Conservation (phyloP, 2,797 vertebrate species). For the Pygocentrus nattereri region DNA sequence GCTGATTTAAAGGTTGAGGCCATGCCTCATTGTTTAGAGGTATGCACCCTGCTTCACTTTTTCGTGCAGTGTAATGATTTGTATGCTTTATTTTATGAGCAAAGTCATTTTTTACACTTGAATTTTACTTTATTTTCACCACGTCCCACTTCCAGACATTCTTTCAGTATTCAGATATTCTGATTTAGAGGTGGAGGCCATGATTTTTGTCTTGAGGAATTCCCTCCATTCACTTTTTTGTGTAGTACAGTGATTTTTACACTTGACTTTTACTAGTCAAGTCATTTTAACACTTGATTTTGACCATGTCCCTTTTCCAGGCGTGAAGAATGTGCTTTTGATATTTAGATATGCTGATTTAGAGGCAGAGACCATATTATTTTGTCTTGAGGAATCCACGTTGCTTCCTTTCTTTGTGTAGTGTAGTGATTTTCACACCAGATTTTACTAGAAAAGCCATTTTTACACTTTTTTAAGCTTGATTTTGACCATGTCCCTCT, state of each 20-base stretch:
- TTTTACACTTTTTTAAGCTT: too few relatives aligned
- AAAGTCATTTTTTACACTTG: background rate
- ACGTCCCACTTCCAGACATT: too few relatives aligned
- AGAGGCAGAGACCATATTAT: conserved; percentile 26
- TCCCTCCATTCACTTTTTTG: background rate
- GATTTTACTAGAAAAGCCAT: too few relatives aligned
- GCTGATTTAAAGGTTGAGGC: conserved; percentile 33
- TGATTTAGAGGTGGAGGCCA: too few relatives aligned
- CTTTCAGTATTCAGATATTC: too few relatives aligned
- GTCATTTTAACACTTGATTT: too few relatives aligned
- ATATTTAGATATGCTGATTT: conserved; percentile 31
- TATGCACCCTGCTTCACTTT: too few relatives aligned
- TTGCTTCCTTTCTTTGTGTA: too few relatives aligned
- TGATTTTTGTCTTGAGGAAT: background rate
- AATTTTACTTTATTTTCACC: background rate
- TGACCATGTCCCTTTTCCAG: background rate
- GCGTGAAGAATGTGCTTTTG: conserved; percentile 29
- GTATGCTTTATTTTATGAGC: background rate
- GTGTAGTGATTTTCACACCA: too few relatives aligned
- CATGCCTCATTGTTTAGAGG: background rate
- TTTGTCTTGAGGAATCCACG: conserved; percentile 17
- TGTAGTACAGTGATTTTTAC: too few relatives aligned
- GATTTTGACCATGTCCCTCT: too few relatives aligned
- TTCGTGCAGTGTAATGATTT: background rate
- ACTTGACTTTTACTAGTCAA: too few relatives aligned